A percentile compares a stretch with the other conserved stretches of the same genome.
Conservation (phyloP, 1,140 invertebrate species). For the Drosophila pruinosa region DNA sequence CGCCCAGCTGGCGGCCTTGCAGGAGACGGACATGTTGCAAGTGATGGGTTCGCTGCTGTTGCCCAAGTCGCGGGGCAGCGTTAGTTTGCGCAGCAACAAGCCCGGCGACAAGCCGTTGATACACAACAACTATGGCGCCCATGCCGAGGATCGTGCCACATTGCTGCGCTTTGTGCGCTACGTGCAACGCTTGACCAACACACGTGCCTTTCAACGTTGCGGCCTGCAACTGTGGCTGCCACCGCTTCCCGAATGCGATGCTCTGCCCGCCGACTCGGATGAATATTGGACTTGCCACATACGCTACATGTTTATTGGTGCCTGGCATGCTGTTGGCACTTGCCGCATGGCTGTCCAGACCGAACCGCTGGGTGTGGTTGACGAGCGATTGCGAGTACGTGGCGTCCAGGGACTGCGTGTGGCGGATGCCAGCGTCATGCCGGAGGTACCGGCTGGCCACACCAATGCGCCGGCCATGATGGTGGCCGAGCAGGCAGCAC, state of each 20-base stretch:
- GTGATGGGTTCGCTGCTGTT: slow-evolving; percentile 83
- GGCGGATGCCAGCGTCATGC: slow-evolving; percentile 92
- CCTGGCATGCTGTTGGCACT: slow-evolving; percentile 89
- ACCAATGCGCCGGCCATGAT: slow-evolving; percentile 90
- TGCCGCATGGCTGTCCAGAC: slow-evolving; percentile 88
- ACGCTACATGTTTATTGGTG: slow-evolving; percentile 85
- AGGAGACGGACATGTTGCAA: slow-evolving; percentile 76
- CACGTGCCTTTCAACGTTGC: slow-evolving; percentile 83
- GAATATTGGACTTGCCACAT: slow-evolving; percentile 87
- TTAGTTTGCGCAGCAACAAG: slow-evolving; percentile 74
- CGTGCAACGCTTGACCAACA: slow-evolving; percentile 83
- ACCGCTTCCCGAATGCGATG: slow-evolving; percentile 80
- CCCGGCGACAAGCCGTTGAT: slow-evolving; percentile 86
- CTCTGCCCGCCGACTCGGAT: slow-evolving; percentile 82
- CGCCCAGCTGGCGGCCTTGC: slow-evolving; percentile 67
- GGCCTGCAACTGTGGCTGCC: slow-evolving; percentile 82
- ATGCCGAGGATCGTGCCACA: slow-evolving; percentile 87
- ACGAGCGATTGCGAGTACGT: slow-evolving; percentile 87
- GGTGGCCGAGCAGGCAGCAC: slow-evolving; percentile 90
- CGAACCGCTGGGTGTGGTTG: slow-evolving; percentile 87
- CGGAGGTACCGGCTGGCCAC: slow-evolving; percentile 88
- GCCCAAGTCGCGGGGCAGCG: slow-evolving; percentile 82
- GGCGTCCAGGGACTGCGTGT: slow-evolving; percentile 87
- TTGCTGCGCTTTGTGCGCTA: slow-evolving; percentile 87
- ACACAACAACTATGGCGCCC: slow-evolving; percentile 90